These are phyloP conservation scores for Gallinago solitaria DNA, from an alignment of 2,797 vertebrate species.

Conservation along the genomic window DNA sequence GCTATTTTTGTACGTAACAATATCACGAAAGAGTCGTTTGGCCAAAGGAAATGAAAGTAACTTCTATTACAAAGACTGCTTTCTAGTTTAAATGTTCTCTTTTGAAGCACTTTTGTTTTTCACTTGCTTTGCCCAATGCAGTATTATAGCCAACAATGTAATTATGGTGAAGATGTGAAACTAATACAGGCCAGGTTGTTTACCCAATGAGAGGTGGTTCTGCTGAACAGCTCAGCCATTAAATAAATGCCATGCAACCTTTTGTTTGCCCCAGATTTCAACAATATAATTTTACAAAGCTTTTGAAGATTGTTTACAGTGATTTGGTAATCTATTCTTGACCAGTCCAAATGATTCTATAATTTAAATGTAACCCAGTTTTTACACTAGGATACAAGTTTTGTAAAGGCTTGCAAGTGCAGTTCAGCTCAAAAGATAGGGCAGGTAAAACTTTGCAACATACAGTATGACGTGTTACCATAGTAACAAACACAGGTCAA, in stretches of 20 bases:
- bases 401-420: neutral
- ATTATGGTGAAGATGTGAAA: neutral
- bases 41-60: neutral
- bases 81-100: neutral
- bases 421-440: neutral
- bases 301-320: neutral
- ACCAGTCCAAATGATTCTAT: neutral
- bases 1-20: neutral
- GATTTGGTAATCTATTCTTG: neutral
- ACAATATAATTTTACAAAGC: neutral
- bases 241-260: neutral
- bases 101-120: neutral
- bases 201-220: neutral
- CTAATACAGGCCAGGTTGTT: neutral
- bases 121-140: neutral
- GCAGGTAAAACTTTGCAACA: neutral
- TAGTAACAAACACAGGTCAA: neutral
- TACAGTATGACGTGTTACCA: neutral
- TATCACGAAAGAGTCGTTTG: neutral
- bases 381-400: neutral
- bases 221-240: neutral
- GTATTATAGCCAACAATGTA: neutral
- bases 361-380: neutral
- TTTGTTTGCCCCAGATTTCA: neutral
- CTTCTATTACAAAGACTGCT: neutral